Conservation (phyloP, 2,888 invertebrate genomes). For the Lathronympha strigana region DNA sequence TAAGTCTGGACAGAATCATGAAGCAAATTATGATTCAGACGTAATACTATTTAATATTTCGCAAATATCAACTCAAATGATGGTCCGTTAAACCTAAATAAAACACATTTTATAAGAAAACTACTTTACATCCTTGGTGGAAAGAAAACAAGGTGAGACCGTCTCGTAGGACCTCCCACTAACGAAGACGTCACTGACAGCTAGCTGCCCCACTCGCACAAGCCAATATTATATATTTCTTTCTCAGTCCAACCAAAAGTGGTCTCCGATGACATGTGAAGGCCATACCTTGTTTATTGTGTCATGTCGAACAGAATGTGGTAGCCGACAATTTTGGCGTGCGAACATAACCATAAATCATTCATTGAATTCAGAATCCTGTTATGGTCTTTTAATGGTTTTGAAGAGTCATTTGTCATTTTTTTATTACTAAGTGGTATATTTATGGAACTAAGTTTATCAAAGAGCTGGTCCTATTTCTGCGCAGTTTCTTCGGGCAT, state of each 20-base stretch:
- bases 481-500: no score
- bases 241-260: no score
- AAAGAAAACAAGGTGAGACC: no score
- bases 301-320: slow-evolving; percentile 33
- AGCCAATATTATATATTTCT: no score
- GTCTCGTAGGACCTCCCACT: no score
- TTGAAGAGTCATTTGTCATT: slow-evolving; percentile 16
- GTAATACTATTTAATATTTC: not conserved
- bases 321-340: slow-evolving; percentile 28
- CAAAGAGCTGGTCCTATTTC: not conserved
- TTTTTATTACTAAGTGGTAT: not conserved
- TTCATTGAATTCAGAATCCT: slow-evolving; percentile 15
- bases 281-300: no score
- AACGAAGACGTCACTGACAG: no score
- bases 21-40: not conserved
- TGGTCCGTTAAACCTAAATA: slow-evolving; percentile 24
- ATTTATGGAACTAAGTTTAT: slow-evolving; percentile 4
- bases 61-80: slow-evolving; percentile 27
- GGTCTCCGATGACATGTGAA: no score
- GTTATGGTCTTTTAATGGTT: slow-evolving; percentile 3
- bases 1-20: not conserved
- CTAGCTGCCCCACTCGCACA: no score
- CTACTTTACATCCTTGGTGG: no score
- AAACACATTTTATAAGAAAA: slow-evolving; percentile 23
- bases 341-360: slow-evolving; percentile 32